Evolutionary conservation across 2,888 invertebrate genomes (phyloP).

Genomic region (Eulithis prunata): DNA sequence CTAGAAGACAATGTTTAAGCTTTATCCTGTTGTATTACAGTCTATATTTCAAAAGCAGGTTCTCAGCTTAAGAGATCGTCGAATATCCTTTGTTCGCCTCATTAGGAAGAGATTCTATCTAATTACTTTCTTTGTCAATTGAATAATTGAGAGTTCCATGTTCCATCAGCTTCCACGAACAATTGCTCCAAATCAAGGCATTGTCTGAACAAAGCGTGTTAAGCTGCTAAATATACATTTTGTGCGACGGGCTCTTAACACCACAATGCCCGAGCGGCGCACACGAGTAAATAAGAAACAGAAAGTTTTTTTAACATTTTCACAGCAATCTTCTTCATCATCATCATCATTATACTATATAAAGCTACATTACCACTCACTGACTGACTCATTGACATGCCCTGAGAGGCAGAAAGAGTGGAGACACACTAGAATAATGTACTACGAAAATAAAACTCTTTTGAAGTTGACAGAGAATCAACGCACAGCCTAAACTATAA

Average conservation of each 20-base stretch:
- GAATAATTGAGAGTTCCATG: slow-evolving; percentile 2
- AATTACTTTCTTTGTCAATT: slow-evolving; percentile 1
- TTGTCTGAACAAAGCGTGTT: slow-evolving; percentile 21
- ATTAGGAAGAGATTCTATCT: slow-evolving; percentile 10
- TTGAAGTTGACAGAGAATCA: too few relatives aligned
- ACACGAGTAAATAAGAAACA: slow-evolving; percentile 5
- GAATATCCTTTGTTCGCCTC: background rate
- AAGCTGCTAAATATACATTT: slow-evolving; percentile 34
- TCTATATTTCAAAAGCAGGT: background rate
- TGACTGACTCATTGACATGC: too few relatives aligned
- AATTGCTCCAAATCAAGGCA: slow-evolving; percentile 22
- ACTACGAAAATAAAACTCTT: too few relatives aligned
- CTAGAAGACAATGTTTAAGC: background rate
- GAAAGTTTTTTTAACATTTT: background rate
- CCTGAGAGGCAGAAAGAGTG: too few relatives aligned
- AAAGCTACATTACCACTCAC: too few relatives aligned
- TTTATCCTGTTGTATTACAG: background rate
- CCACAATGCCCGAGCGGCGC: slow-evolving; percentile 5
- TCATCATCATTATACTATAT: too few relatives aligned
- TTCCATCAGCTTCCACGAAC: background rate
- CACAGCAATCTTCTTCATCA: too few relatives aligned
- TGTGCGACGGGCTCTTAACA: slow-evolving; percentile 9
- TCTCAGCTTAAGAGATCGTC: background rate
- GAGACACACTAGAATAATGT: too few relatives aligned
- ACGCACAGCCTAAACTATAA: too few relatives aligned